Conservation (phyloP, 2,113 vertebrate species). For the Ptilorrhoa leucosticta region DNA sequence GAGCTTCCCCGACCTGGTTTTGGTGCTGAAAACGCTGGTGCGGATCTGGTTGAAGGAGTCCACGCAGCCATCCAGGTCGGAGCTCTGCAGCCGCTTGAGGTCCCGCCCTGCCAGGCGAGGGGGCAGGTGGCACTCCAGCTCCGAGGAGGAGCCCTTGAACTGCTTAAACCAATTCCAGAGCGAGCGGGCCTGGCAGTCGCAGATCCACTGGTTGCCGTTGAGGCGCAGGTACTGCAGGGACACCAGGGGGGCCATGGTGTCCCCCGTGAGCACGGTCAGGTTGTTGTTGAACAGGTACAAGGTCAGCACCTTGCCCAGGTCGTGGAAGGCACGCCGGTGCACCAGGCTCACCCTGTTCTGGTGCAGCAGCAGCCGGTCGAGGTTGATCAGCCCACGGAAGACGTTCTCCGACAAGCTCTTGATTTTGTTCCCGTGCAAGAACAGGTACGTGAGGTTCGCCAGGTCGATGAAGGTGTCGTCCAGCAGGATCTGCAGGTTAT, state of each 20-base stretch:
- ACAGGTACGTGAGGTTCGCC: conserved; percentile 94
- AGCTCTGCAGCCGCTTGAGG: conserved; percentile 83
- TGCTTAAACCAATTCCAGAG: conserved; percentile 97
- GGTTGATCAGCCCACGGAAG: conserved; percentile 86
- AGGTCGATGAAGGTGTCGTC: conserved; percentile 93
- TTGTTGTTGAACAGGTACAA: conserved; percentile 97
- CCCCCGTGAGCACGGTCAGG: conserved; percentile 84
- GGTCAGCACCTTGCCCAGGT: conserved; percentile 91
- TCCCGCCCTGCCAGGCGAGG: conserved; percentile 81
- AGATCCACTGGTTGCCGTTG: conserved; percentile 97
- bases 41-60: conserved; percentile 79
- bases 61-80: conserved; percentile 85
- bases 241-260: conserved; percentile 85
- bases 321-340: conserved; percentile 84
- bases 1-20: conserved; percentile 77
- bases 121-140: conserved; percentile 88
- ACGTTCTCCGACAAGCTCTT: conserved; percentile 90
- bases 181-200: conserved; percentile 90
- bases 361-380: conserved; percentile 92
- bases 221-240: conserved; percentile 93
- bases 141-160: conserved; percentile 95
- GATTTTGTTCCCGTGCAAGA: conserved; percentile 95
- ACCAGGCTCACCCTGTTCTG: conserved; percentile 88
- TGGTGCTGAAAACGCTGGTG: conserved; percentile 82
- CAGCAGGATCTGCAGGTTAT: conserved; percentile 84